These are phyloP conservation scores for Pocillopora verrucosa DNA, from an alignment of 64 coral and sea anemone genomes.

Conservation along the genomic window DNA sequence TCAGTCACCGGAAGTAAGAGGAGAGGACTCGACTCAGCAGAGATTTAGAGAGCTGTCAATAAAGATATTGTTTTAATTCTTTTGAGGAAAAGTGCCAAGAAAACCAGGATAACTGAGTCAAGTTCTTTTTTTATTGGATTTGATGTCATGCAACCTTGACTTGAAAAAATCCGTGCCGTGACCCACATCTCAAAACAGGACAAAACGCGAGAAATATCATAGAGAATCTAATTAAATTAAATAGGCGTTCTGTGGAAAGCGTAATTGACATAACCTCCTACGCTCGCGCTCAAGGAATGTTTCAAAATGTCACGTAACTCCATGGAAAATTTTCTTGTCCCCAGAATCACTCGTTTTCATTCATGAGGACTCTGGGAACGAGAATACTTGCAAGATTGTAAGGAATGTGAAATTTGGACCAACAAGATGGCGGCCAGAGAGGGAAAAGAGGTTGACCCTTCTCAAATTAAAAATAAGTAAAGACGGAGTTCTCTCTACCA, in stretches of 20 bases:
- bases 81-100: not conserved
- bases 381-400: not conserved
- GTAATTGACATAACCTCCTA: no score
- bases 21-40: not conserved
- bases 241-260: no score
- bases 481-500: constrained; percentile 64
- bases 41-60: no score
- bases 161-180: no score
- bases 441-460: constrained; percentile 19
- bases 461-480: constrained; percentile 87
- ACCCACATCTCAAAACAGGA: no score
- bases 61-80: no score
- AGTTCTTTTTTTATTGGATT: no score
- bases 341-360: not conserved
- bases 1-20: not conserved
- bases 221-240: no score
- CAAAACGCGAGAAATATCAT: no score
- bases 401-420: not conserved
- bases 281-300: not conserved
- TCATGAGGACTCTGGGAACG: not conserved
- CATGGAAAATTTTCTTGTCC: not conserved
- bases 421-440: constrained; percentile 79
- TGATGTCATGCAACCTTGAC: no score
- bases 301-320: not conserved
- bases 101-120: not conserved